Evolutionary conservation across 2,113 vertebrate genomes (phyloP).

Genomic region (Myotis lucifugus): DNA sequence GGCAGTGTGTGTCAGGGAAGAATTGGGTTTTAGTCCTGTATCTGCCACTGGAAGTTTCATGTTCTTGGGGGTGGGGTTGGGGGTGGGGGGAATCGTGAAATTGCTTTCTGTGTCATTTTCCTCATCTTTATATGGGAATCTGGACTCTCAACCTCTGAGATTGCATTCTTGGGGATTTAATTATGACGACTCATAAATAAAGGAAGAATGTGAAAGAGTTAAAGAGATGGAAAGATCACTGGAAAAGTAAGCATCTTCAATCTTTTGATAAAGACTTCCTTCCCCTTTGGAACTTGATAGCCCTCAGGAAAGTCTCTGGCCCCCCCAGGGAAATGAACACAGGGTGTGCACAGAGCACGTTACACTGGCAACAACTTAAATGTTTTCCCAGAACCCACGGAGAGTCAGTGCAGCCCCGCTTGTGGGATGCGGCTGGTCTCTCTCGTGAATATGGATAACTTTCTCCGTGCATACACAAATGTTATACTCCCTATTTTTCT

Average conservation of each 20-base stretch:
- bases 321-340: neutral
- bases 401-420: neutral
- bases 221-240: neutral
- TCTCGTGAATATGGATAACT: neutral
- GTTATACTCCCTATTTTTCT: neutral
- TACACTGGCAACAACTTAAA: neutral
- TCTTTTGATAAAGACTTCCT: conserved; percentile 28
- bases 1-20: neutral
- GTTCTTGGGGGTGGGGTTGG: rapidly evolving
- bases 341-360: neutral
- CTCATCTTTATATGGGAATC: neutral
- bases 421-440: neutral
- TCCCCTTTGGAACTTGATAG: conserved; percentile 34
- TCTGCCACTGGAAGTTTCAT: neutral
- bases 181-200: neutral
- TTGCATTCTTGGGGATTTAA: conserved; percentile 5
- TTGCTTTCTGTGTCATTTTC: neutral
- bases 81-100: no score
- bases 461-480: neutral
- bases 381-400: conserved; percentile 28
- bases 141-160: neutral
- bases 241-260: conserved; percentile 11
- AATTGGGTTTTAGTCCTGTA: neutral
- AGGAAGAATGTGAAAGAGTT: neutral
- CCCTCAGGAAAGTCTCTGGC: neutral